Conservation (phyloP, 2,888 invertebrate genomes). For the Apeira syringaria region DNA sequence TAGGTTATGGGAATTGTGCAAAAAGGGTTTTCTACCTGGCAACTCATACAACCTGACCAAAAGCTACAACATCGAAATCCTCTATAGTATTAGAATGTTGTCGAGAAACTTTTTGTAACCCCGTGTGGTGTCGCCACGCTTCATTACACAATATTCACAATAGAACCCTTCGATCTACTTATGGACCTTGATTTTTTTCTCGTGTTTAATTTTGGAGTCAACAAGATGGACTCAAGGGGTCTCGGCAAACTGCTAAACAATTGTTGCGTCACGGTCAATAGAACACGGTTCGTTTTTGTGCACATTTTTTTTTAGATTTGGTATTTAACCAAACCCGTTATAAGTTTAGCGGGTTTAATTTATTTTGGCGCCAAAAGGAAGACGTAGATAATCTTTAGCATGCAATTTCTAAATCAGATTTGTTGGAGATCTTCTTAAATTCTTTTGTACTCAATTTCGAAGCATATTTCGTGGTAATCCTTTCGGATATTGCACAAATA, state of each 20-base stretch:
- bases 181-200: slow-evolving; percentile 67
- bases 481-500: neutral
- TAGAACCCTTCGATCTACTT: slow-evolving; percentile 73
- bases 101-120: slow-evolving; percentile 48
- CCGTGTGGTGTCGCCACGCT: slow-evolving; percentile 70
- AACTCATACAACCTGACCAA: slow-evolving; percentile 42
- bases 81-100: neutral
- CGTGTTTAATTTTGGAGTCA: slow-evolving; percentile 69
- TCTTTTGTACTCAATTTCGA: neutral
- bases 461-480: neutral
- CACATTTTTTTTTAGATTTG: slow-evolving; percentile 46
- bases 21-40: slow-evolving; percentile 80
- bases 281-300: slow-evolving; percentile 64
- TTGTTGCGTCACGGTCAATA: slow-evolving; percentile 82
- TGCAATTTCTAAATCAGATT: slow-evolving; percentile 18
- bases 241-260: slow-evolving; percentile 79
- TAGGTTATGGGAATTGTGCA: slow-evolving; percentile 76
- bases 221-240: slow-evolving; percentile 76
- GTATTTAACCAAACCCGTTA: slow-evolving; percentile 51
- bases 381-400: slow-evolving; percentile 47
- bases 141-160: slow-evolving; percentile 81
- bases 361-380: slow-evolving; percentile 44
- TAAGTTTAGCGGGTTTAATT: slow-evolving; percentile 52
- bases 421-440: slow-evolving; percentile 3
- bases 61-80: slow-evolving; percentile 11